A percentile compares a stretch with the other conserved stretches of the same genome.
Evolutionary conservation across 2,113 vertebrate genomes (phyloP).

Genomic region (Saguinus midas): DNA sequence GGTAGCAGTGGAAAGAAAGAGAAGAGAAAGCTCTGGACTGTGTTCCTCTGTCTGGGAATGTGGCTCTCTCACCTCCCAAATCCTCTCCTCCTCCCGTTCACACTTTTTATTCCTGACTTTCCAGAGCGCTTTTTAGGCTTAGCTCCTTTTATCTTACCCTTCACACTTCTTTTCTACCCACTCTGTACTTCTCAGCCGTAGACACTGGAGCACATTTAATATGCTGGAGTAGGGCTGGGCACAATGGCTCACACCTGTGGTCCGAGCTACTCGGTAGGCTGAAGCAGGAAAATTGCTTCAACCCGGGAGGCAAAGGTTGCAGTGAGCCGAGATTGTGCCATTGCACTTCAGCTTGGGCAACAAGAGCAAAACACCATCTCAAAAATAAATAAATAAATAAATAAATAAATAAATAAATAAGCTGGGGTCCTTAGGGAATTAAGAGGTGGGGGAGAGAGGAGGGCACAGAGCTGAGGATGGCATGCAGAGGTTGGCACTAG

Average conservation of each 20-base stretch:
- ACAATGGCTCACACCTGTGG: no score
- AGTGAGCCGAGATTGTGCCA: no score
- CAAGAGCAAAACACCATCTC: no score
- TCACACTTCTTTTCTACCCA: not conserved
- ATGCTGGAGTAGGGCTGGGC: no score
- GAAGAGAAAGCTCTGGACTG: accelerated
- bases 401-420: not conserved
- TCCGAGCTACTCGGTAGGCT: no score
- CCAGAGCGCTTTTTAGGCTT: not conserved
- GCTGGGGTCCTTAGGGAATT: not conserved
- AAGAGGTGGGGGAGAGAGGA: accelerated
- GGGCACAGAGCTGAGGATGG: not conserved
- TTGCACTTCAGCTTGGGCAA: no score
- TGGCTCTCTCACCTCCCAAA: not conserved
- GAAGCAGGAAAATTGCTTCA: no score
- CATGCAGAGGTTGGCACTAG: not conserved
- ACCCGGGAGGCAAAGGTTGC: no score
- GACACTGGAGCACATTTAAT: not conserved
- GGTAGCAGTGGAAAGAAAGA: not conserved
- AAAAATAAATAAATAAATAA: not conserved
- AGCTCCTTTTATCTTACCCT: not conserved
- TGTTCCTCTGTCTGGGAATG: not conserved
- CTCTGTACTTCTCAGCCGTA: not conserved
- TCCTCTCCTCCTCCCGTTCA: not conserved
- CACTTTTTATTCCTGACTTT: not conserved